Evolutionary conservation across 2,797 vertebrate species (phyloP), one percentile per base, ranked within the genome.

Genomic region (Sciurus vulgaris): DNA sequence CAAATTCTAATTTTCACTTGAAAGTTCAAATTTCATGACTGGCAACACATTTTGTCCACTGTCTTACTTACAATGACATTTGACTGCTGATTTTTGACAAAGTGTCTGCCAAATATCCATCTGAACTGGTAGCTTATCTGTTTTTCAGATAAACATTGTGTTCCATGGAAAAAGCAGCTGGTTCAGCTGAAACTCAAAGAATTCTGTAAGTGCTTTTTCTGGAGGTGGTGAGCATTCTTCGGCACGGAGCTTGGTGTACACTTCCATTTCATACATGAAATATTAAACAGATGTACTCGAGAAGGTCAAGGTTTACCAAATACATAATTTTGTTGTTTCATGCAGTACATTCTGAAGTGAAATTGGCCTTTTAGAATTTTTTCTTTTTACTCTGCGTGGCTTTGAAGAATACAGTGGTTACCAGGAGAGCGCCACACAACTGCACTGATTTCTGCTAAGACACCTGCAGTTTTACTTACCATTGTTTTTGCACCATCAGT

Each of bases 1-100:
- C 41, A n/a, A 49, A 88, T 67, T 94, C 22, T 82, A 56, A 61
- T 91, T 84, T 88, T 87, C 15, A 78, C 28, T 91, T 38, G 41
- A 93, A 78, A 91, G 38, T 26, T 81, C 51, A 41, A 7, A 59
- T 67, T 88, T 88, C 65, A 35, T 28, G 17, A 78, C 7, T 38
- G 63, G 41, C 26, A 84, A 77, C 33, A 51, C 33, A 61, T 70
- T 51, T 59, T 26, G 33, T n/a, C 20, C 14, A 61, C 17, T 33
- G 11, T 70, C 67, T 65, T 65, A 78, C 38, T 67, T 84, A 13
- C 65, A 83, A 49, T 51, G 63, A 73, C 15, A 49, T 56, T 56
- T 22, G 17, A 56, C 54, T 56, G 20, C 54, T 56, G 54, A 54
- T 76, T 72, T 94, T 72, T 14, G 61, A 82, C 13, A 49, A 74